Conservation (phyloP, 2,797 vertebrate species). For the Scomberomorus guttatus region DNA sequence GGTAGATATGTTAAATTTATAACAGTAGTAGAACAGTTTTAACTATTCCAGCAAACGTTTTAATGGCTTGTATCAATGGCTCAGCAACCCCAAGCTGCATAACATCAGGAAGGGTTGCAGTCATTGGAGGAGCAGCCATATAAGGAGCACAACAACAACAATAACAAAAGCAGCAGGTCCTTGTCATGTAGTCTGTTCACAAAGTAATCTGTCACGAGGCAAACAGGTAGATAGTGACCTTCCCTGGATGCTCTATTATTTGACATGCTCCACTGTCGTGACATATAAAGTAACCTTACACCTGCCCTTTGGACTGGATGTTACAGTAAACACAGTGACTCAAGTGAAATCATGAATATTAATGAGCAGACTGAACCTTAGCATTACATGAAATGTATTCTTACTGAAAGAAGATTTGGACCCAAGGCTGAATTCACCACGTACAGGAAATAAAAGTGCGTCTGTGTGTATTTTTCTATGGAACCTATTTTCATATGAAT, state of each 20-base stretch:
- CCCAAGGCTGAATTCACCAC: neutral
- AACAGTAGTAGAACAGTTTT: neutral
- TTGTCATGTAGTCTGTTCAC: slow-evolving; percentile 9
- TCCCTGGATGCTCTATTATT: neutral
- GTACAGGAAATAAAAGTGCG: neutral
- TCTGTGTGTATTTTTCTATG: slow-evolving; percentile 5
- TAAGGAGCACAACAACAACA: neutral
- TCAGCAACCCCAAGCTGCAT: neutral
- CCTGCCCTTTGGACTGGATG: slow-evolving; percentile 1
- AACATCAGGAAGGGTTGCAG: neutral
- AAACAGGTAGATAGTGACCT: neutral
- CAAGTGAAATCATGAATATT: slow-evolving; percentile 33
- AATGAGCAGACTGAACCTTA: slow-evolving; percentile 5
- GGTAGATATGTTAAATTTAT: neutral
- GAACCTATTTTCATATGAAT: slow-evolving; percentile 46
- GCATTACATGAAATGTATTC: slow-evolving; percentile 1
- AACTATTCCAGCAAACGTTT: slow-evolving; percentile 7
- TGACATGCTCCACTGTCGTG: slow-evolving; percentile 14
- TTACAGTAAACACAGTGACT: slow-evolving; percentile 28
- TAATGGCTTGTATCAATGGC: neutral
- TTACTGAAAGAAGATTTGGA: neutral
- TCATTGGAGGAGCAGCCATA: neutral
- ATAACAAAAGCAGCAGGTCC: neutral
- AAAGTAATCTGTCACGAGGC: slow-evolving; percentile 13
- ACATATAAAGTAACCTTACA: neutral